Percentiles rank a stretch among this genome's conserved stretches.
Evolutionary conservation across 1,140 invertebrate genomes (phyloP).

Genomic region (Micrasema longulum): DNA sequence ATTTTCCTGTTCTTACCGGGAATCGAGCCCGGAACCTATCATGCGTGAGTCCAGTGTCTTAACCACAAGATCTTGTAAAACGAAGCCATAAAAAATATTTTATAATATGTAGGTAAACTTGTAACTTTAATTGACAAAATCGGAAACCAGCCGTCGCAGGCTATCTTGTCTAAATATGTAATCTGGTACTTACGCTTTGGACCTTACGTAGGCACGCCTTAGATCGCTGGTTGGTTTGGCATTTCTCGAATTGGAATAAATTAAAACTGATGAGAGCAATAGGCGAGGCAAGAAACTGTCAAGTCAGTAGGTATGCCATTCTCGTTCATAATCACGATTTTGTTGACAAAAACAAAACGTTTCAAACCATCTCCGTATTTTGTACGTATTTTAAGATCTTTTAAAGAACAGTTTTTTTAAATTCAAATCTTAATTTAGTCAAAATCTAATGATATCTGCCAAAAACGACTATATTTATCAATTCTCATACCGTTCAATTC

Average conservation of each 20-base stretch:
- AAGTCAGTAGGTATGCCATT: neutral
- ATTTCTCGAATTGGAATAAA: conserved; percentile 11
- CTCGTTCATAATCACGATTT: too few species aligned
- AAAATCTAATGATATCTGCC: too few species aligned
- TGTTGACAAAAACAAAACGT: too few species aligned
- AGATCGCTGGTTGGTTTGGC: neutral
- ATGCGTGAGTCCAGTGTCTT: too few species aligned
- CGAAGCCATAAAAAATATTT: neutral
- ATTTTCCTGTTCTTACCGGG: too few species aligned
- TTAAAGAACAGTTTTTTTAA: neutral
- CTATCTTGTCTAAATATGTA: neutral
- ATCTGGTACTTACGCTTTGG: conserved; percentile 2
- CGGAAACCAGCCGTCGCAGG: neutral
- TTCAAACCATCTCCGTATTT: too few species aligned
- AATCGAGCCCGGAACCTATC: too few species aligned
- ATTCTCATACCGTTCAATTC: too few species aligned
- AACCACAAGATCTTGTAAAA: neutral
- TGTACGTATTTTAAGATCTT: neutral
- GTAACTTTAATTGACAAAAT: conserved; percentile 11
- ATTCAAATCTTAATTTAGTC: too few species aligned
- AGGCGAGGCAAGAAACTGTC: conserved; percentile 3
- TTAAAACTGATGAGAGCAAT: conserved; percentile 9
- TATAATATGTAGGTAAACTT: neutral
- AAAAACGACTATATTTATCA: too few species aligned
- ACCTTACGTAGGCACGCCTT: conserved; percentile 19